Conservation (phyloP, 2,797 vertebrate species). For the Halcyon leucocephala region DNA sequence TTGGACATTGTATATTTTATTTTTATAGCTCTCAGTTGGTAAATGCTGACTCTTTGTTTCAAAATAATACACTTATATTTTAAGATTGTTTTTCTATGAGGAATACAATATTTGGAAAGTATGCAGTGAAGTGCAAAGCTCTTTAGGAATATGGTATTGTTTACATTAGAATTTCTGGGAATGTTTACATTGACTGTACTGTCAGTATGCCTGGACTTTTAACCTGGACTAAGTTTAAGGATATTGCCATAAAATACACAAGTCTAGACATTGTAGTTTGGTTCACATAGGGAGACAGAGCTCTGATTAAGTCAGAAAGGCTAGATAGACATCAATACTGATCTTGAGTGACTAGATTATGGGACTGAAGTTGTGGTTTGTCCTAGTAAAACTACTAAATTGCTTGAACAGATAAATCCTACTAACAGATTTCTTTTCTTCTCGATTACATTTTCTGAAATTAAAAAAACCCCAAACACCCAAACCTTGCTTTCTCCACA, state of each 20-base stretch:
- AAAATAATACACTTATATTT: neutral
- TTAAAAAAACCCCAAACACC: neutral
- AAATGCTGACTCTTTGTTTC: neutral
- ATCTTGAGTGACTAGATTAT: conserved; percentile 29
- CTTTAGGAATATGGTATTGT: neutral
- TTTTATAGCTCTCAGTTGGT: neutral
- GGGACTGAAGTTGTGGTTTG: conserved; percentile 29
- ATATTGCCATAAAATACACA: neutral
- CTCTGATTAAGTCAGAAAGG: neutral
- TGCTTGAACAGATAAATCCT: conserved; percentile 36
- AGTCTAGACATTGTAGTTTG: neutral
- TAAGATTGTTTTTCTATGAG: neutral
- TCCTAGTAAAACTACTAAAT: conserved; percentile 12
- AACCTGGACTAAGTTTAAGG: neutral
- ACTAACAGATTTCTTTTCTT: conserved; percentile 19
- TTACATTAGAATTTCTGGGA: neutral
- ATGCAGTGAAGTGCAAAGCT: neutral
- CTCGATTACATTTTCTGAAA: conserved; percentile 26
- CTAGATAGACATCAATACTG: neutral
- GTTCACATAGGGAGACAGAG: neutral
- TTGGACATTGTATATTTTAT: neutral
- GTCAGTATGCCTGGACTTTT: neutral
- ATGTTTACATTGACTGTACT: neutral
- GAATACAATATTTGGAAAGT: neutral
- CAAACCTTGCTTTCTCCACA: neutral